Base-by-base conservation (phyloP, 2,797 vertebrate species). In the Chaenodraco wilsoni region DNA sequence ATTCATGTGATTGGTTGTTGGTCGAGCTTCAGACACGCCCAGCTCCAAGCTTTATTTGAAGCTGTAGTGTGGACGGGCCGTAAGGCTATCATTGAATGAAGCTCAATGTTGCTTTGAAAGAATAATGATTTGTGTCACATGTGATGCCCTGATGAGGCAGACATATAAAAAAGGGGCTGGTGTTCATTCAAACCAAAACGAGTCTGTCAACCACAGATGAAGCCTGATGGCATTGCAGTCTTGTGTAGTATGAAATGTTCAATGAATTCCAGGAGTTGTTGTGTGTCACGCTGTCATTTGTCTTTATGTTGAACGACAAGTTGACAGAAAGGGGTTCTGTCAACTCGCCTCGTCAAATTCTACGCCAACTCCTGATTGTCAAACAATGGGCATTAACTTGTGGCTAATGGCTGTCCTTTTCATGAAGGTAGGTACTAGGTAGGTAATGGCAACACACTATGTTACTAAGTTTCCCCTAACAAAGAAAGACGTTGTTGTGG, bases 331-430 rank as follows among this genome's bases (percentile, higher is more conserved):
- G 4, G 27, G 27, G 67, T 63, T 27, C 43, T 19, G 56, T 27
- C 3, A 51, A 31, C 14, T 12, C 5, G 10, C 48, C 70, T 74
- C 19, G 2, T 10, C 16, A 1, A 45, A 65, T 68, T 60, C 15
- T 19, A 9, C 27, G 43, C 67, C 2, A 72, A 10, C 46, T 27
- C 7, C 31, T 1, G 40, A 50, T 31, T 58, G 58, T 49, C 21
- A 70, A 74, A 80, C 52, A 41, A 72, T 13, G 45, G 13, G 76
- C 44, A 50, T 55, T 15, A n/a, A 63, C 76, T 69, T 74, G 62
- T 79, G 76, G 58, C 56, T 27, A 44, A 71, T 40, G 40, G 48
- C 8, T 27, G 45, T 33, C 52, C 55, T 56, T 74, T 59, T 13
- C 27, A 27, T 27, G 23, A 8, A 5, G 15, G 45, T 17, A 31